Base-by-base conservation (phyloP, 1,140 invertebrate species). In the Drosophila tsacasi region DNA sequence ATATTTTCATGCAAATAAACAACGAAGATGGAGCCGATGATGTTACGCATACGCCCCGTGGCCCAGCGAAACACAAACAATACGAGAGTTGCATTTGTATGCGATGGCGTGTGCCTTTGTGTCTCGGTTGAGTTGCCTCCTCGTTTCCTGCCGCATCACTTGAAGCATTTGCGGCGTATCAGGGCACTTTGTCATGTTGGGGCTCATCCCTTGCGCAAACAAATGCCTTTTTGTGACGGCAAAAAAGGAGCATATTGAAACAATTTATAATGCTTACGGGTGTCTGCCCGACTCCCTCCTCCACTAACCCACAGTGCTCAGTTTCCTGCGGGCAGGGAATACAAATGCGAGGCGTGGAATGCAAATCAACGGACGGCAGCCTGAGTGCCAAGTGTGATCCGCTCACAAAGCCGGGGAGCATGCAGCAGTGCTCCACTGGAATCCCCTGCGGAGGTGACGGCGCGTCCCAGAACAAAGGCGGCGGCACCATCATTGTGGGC, bases 341-440 rank as follows among this genome's bases (percentile, higher is more conserved):
- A n/a, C 97, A 97, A 93, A 96, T 96, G 5, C 94, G 97, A 30
- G 95, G 94, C 21, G 96, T 98, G n/a, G 95, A 97, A 85, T 98
- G 97, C 92, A 94, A 96, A 83, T 93, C 94, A 75, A 76, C 80
- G 15, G 82, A 93, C 62, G 89, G 92, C 50, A 91, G 81, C 83
- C 91, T 91, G 60, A 93, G 91, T 78, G 85, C 76, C 93, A 86
- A 94, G 63, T 96, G 95, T 76, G 94, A 95, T 72, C 93, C 93
- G 2, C 77, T 91, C 9, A 92, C 91, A 23, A 95, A 95, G 79
- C 96, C 96, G 1, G 93, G 94, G 25, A 94, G 94, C 52, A 95
- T 94, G 23, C 94, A 96, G 75, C 93, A 94, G 13, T 97, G 96
- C 81, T 94, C 95, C 17, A 96, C 96, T 17, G 95, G 96, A 6